Evolutionary conservation across 2,113 vertebrate genomes (phyloP), one percentile per base, ranked within the genome.

Genomic region (Mobula birostris): DNA sequence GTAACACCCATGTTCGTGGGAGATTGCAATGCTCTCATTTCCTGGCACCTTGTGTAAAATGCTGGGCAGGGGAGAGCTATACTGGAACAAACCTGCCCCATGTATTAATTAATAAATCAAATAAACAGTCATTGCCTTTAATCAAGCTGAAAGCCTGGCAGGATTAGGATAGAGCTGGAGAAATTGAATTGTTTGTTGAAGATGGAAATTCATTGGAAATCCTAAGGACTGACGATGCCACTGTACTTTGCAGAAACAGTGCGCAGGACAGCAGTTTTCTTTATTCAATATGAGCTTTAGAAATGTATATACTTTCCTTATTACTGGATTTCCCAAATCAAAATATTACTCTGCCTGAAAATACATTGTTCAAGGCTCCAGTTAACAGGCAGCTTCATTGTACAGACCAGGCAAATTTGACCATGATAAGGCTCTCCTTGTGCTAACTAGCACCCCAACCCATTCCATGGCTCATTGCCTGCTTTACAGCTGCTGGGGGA

Each of bases 1-100:
- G 85, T 66, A 90, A 90, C 85, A 90, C 85, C 85, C 85, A 90
- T 66, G 85, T 90, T 90, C 85, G 61, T 90, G 85, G 85, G 85
- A 90, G 85, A 90, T 66, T 66, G 85, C 61, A 90, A 63, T 90
- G 85, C n/a, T 90, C 61, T 90, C 61, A 90, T 90, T 90, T 90
- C 85, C 85, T 90, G 82, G 61, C 58, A 90, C 29, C 29, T 66
- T 88, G 85, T 88, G 85, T 88, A 66, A 32, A 29, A 66, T 7
- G 29, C 85, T 66, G 85, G 61, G 29, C 85, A 90, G n/a, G 29
- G 29, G 15, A 90, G 85, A 90, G 85, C 29, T 68, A 32, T 68
- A 61, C n/a, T 68, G 61, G 61, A 90, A 90, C 61, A 90, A 68
- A 63, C 61, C 61, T 90, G 58, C 63, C 7, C 12, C 61, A 32